Percentiles rank a stretch among this genome's conserved stretches.
phyloP scores from a whole-genome alignment of 2,888 invertebrate species.

The Griposia aprilina region DNA sequence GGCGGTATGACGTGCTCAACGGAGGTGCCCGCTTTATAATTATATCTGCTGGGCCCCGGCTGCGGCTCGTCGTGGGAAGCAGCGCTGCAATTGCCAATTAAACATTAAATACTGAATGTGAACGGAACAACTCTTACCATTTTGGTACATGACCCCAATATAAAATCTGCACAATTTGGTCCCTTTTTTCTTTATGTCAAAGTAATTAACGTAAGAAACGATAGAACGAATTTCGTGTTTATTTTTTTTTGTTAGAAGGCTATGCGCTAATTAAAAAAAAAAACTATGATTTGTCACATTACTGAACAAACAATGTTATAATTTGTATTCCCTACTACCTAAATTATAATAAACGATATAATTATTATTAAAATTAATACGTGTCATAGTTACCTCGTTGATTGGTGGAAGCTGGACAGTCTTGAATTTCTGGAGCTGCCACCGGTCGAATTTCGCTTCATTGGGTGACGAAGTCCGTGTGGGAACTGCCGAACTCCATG shows the following conservation, averaged over 20 bases:
- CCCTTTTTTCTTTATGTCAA: not conserved
- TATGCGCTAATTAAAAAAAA: not conserved
- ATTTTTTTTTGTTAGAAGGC: not conserved
- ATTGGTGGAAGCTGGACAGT: slow-evolving; percentile 82
- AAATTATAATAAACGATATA: not conserved
- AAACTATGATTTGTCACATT: not conserved
- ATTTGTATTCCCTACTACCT: not conserved
- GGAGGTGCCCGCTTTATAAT: slow-evolving; percentile 76
- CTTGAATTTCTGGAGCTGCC: slow-evolving; percentile 82
- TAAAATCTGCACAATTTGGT: not conserved
- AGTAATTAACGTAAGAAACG: slow-evolving; percentile 3
- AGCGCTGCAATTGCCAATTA: slow-evolving; percentile 70
- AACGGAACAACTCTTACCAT: not conserved
- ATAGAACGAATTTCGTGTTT: not conserved
- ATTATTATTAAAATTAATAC: not conserved
- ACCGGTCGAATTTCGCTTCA: slow-evolving; percentile 79
- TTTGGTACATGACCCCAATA: not conserved
- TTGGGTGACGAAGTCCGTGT: slow-evolving; percentile 70
- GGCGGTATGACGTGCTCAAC: slow-evolving; percentile 78
- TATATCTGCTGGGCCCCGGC: slow-evolving; percentile 68
- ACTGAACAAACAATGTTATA: not conserved
- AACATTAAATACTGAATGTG: not conserved
- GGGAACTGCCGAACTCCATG: slow-evolving; percentile 64
- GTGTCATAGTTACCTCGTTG: slow-evolving; percentile 75
- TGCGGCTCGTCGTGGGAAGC: slow-evolving; percentile 82